A percentile compares a stretch with the other conserved stretches of the same genome.
Evolutionary conservation across 2,797 vertebrate genomes (phyloP).

Genomic region (Meriones psammophilus): DNA sequence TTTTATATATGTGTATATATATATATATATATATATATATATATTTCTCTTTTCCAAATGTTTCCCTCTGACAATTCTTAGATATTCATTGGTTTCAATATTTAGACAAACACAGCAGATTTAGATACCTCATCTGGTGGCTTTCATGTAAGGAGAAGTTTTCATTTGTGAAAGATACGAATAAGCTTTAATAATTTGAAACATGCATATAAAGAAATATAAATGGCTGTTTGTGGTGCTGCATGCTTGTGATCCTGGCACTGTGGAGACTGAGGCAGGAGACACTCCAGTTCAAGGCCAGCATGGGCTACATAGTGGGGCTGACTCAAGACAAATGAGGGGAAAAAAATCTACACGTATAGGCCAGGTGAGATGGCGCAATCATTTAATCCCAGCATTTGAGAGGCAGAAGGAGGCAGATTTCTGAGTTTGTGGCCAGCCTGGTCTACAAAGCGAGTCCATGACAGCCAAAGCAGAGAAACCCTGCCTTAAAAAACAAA

Average conservation of each 20-base stretch:
- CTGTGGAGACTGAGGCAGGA: background rate
- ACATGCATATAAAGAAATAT: constrained; percentile 22
- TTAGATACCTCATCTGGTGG: background rate
- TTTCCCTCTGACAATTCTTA: background rate
- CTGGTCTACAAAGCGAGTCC: too few relatives aligned
- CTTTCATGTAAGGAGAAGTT: constrained; percentile 23
- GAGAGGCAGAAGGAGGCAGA: too few relatives aligned
- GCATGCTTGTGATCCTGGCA: background rate
- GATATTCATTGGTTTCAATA: constrained; percentile 26
- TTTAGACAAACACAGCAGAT: constrained; percentile 41
- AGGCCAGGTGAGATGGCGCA: background rate
- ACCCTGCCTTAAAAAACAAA: too few relatives aligned
- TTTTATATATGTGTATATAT: background rate
- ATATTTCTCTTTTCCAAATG: background rate
- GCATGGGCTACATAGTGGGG: background rate
- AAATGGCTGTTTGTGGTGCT: background rate
- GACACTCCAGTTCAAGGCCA: background rate
- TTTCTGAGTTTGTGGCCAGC: too few relatives aligned
- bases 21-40: background rate
- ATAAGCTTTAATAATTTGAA: constrained; percentile 18
- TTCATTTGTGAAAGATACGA: constrained; percentile 50
- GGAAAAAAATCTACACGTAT: background rate
- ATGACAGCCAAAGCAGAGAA: too few relatives aligned
- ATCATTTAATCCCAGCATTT: too few relatives aligned
- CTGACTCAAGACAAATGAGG: background rate